phyloP scores from a whole-genome alignment of 2,888 invertebrate genomes.

The Nematopogon swammerdamellus region DNA sequence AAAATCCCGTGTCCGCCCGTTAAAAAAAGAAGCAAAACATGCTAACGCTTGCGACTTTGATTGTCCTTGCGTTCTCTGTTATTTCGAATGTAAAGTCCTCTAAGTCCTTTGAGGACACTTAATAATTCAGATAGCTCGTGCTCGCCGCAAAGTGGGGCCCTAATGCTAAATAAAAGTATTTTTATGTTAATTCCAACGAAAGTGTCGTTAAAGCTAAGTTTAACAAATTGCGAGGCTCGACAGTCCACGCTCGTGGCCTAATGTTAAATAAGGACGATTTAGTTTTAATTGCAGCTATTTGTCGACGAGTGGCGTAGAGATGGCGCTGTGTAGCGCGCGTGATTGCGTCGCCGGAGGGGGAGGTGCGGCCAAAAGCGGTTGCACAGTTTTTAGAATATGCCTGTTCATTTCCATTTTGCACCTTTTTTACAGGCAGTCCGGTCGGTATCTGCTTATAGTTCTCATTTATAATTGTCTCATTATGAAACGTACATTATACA shows the following conservation, averaged over 20 bases:
- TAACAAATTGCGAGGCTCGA: background rate
- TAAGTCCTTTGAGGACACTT: background rate
- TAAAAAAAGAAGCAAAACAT: too few relatives aligned
- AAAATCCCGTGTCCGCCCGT: too few relatives aligned
- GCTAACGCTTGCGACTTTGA: too few relatives aligned
- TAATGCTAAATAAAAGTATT: background rate
- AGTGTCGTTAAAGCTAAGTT: background rate
- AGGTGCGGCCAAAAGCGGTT: too few relatives aligned
- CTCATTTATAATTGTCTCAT: too few relatives aligned
- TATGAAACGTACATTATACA: too few relatives aligned
- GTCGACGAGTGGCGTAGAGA: conserved; percentile 19
- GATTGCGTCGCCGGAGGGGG: conserved; percentile 19
- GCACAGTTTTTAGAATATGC: too few relatives aligned
- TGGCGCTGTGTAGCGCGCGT: too few relatives aligned
- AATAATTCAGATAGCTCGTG: background rate
- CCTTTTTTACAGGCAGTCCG: too few relatives aligned
- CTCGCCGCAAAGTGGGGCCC: background rate
- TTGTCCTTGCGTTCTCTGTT: too few relatives aligned
- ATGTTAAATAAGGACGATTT: conserved; percentile 34
- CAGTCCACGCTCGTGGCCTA: background rate
- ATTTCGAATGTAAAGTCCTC: background rate
- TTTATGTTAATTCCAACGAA: background rate
- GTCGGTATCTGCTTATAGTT: too few relatives aligned
- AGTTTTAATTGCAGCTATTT: conserved; percentile 34
- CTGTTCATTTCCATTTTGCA: too few relatives aligned